Evolutionary conservation across 2,797 vertebrate genomes (phyloP).

Genomic region (Danionella dracula): DNA sequence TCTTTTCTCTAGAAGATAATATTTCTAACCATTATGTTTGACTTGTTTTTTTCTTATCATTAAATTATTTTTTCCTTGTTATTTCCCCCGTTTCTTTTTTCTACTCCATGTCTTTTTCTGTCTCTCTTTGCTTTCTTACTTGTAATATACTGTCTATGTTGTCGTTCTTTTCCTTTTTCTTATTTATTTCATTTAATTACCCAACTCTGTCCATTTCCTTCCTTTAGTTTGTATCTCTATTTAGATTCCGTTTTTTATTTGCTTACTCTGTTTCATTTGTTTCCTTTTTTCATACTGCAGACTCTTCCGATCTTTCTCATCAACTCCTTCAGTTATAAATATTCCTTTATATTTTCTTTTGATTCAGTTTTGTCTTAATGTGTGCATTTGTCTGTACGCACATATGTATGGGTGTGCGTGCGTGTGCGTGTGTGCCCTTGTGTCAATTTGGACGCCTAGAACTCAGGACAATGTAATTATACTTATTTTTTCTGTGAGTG

Average conservation of each 20-base stretch:
- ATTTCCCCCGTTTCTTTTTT: background rate
- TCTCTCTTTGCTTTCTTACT: background rate
- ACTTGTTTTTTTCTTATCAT: too few relatives aligned
- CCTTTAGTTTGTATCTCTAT: background rate
- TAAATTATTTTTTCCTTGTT: background rate
- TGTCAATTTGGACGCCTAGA: background rate
- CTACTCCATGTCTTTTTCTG: background rate
- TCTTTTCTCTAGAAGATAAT: too few relatives aligned
- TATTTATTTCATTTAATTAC: background rate
- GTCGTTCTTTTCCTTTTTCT: background rate
- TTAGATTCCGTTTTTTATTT: background rate
- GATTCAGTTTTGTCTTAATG: background rate
- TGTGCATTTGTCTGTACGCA: too few relatives aligned
- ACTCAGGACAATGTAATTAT: constrained; percentile 1
- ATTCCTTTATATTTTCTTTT: background rate
- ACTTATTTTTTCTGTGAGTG: background rate
- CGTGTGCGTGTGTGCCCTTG: background rate
- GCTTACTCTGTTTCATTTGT: background rate
- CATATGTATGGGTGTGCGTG: too few relatives aligned
- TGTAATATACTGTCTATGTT: background rate
- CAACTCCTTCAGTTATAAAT: background rate
- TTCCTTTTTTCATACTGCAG: background rate
- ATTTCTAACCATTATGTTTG: too few relatives aligned
- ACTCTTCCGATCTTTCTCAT: too few relatives aligned
- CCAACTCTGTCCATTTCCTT: background rate